phyloP scores from a whole-genome alignment of 2,888 invertebrate genomes.

The Magallana nippona region DNA sequence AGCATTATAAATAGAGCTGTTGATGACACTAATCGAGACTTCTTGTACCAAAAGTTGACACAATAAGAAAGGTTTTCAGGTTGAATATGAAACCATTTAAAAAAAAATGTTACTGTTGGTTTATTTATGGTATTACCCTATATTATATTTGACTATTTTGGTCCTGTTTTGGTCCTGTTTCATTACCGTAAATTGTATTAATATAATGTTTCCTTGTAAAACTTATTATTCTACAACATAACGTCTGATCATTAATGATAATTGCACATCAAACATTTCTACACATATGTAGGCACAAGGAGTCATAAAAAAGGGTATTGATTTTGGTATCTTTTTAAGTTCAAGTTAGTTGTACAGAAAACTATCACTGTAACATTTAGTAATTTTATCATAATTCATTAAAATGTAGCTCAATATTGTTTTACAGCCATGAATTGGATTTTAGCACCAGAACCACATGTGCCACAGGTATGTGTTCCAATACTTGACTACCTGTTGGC shows the following conservation, averaged over 20 bases:
- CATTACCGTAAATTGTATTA: too few relatives aligned
- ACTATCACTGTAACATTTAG: neutral
- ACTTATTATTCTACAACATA: too few relatives aligned
- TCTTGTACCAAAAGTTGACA: slow-evolving; percentile 12
- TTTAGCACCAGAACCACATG: slow-evolving; percentile 12
- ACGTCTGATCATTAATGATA: too few relatives aligned
- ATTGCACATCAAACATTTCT: too few relatives aligned
- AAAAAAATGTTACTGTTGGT: neutral
- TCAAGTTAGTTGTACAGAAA: too few relatives aligned
- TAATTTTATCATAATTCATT: neutral
- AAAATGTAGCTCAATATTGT: neutral
- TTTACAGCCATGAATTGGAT: slow-evolving; percentile 11
- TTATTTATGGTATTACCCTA: neutral
- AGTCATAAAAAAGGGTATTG: too few relatives aligned
- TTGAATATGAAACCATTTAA: neutral
- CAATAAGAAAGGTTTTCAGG: slow-evolving; percentile 16
- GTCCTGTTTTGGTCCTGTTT: too few relatives aligned
- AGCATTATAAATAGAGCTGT: slow-evolving; percentile 17
- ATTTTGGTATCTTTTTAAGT: too few relatives aligned
- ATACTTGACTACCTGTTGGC: neutral
- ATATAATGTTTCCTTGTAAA: too few relatives aligned
- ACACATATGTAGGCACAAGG: too few relatives aligned
- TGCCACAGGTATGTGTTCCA: neutral
- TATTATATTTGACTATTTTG: too few relatives aligned
- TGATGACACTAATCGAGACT: neutral